phyloP scores from a whole-genome alignment of 2,888 invertebrate genomes.

The Caenorhabditis afra region DNA sequence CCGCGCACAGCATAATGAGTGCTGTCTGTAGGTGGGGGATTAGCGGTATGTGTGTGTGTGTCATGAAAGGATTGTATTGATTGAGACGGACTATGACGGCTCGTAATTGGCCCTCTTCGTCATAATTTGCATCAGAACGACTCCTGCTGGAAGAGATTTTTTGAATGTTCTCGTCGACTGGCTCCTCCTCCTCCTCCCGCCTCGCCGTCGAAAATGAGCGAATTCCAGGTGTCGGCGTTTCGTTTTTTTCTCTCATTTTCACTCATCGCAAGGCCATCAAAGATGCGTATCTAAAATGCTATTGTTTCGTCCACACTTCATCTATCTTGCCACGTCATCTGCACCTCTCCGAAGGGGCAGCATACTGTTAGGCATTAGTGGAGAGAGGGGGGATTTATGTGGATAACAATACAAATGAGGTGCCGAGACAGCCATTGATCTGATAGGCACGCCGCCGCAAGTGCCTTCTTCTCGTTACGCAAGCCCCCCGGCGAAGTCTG shows the following conservation, averaged over 20 bases:
- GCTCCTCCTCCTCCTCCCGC: too few relatives aligned
- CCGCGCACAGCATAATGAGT: not conserved
- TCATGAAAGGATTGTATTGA: too few relatives aligned
- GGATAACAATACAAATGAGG: slow-evolving; percentile 31
- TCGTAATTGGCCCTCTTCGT: too few relatives aligned
- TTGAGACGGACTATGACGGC: too few relatives aligned
- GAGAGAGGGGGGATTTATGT: not conserved
- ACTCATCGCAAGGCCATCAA: not conserved
- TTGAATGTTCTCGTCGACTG: too few relatives aligned
- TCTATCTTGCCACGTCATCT: slow-evolving; percentile 18
- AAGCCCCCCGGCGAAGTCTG: slow-evolving; percentile 46
- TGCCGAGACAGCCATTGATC: slow-evolving; percentile 34
- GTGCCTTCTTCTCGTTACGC: slow-evolving; percentile 48
- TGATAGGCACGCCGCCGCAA: slow-evolving; percentile 37
- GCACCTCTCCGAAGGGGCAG: not conserved
- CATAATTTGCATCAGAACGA: too few relatives aligned
- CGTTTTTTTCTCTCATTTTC: not conserved
- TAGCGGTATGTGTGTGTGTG: not conserved
- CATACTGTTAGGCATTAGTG: not conserved
- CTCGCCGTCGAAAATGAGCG: too few relatives aligned
- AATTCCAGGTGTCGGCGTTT: not conserved
- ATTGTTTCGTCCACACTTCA: slow-evolving; percentile 11
- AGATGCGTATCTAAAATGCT: not conserved
- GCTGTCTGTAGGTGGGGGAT: not conserved
- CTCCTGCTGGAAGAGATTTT: too few relatives aligned